Conservation (phyloP, 2,797 vertebrate species). For the Cyclura pinguis region DNA sequence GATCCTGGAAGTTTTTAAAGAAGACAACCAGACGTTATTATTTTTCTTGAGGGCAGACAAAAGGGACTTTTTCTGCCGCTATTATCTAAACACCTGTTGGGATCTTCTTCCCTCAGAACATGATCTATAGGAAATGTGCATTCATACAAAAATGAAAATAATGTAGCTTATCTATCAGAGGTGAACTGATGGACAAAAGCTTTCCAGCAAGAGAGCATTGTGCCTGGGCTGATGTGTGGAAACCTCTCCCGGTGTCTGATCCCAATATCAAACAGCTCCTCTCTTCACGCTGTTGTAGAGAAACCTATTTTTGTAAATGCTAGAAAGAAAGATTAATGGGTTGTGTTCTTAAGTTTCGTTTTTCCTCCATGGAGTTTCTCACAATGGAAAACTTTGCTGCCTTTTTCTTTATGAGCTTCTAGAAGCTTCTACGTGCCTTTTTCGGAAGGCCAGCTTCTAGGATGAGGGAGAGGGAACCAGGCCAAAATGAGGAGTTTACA, state of each 20-base stretch:
- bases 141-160: not conserved
- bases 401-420: not conserved
- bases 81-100: conserved; percentile 18
- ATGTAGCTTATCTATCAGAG: not conserved
- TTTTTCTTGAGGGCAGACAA: not conserved
- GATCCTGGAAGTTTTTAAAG: not conserved
- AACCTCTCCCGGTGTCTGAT: conserved; percentile 7
- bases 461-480: not conserved
- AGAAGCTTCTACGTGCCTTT: not conserved
- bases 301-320: not conserved
- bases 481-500: not conserved
- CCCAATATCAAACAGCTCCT: conserved; percentile 35
- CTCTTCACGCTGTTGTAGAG: not conserved
- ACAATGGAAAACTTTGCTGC: conserved; percentile 18
- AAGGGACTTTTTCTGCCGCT: not conserved
- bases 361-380: conserved; percentile 1
- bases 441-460: not conserved
- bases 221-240: conserved; percentile 8
- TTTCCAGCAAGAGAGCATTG: not conserved
- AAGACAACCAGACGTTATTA: not conserved
- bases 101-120: not conserved
- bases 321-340: conserved; percentile 23
- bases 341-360: not conserved
- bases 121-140: not conserved
- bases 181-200: fast-evolving